These are phyloP conservation scores for Phyllotreta cruciferae DNA, from an alignment of 2,888 invertebrate genomes.

Conservation along the genomic window DNA sequence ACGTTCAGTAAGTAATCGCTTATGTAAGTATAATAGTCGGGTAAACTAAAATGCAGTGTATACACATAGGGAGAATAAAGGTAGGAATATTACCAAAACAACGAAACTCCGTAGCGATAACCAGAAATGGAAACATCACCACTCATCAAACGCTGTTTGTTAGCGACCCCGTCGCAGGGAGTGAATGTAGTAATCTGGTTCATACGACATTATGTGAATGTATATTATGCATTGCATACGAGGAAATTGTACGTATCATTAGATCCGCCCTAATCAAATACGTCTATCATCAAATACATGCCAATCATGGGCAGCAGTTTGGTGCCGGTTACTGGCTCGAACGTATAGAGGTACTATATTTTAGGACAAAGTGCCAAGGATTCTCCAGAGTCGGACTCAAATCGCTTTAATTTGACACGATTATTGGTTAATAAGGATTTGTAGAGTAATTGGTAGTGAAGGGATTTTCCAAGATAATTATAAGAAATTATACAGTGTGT, in stretches of 20 bases:
- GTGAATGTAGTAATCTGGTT: conserved; percentile 59
- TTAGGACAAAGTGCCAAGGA: conserved; percentile 37
- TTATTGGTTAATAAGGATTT: too few species aligned
- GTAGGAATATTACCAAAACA: conserved; percentile 39
- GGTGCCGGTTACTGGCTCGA: conserved; percentile 17
- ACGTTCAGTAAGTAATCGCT: conserved; percentile 4
- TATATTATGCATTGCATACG: conserved; percentile 54
- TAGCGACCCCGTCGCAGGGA: conserved; percentile 53
- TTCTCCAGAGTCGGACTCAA: conserved; percentile 34
- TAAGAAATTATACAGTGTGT: too few species aligned
- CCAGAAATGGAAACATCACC: conserved; percentile 58
- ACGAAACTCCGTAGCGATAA: conserved; percentile 56
- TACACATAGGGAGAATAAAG: conserved; percentile 15
- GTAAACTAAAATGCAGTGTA: conserved; percentile 8
- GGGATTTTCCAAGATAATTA: too few species aligned
- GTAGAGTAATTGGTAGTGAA: too few species aligned
- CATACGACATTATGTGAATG: conserved; percentile 58
- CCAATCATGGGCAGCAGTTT: conserved; percentile 58
- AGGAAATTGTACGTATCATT: conserved; percentile 61
- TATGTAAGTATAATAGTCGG: conserved; percentile 14
- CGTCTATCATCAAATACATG: conserved; percentile 59
- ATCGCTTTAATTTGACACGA: neutral
- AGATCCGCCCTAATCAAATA: conserved; percentile 59
- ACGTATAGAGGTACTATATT: conserved; percentile 42
- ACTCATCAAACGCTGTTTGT: conserved; percentile 59